Conservation (phyloP, 1,140 invertebrate species). For the Calliphora vicina region DNA sequence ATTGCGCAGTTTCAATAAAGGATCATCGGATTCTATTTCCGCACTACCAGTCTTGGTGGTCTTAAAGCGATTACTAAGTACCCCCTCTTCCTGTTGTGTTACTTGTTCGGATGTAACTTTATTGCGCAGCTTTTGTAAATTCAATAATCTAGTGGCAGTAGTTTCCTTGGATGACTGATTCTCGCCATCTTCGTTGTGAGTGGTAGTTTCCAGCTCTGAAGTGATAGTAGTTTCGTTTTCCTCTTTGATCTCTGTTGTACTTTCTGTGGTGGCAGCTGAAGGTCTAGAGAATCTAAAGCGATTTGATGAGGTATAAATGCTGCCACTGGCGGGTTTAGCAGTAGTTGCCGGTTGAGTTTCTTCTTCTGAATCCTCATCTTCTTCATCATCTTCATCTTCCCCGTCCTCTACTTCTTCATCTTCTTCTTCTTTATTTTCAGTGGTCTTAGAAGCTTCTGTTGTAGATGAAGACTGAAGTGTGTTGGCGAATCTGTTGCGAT, state of each 20-base stretch:
- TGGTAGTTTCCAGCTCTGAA: neutral
- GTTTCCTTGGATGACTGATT: neutral
- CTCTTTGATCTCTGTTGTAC: neutral
- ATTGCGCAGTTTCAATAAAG: conserved; percentile 46
- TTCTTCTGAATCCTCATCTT: conserved; percentile 65
- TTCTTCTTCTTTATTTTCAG: conserved; percentile 37
- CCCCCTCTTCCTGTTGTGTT: neutral
- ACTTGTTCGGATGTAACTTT: conserved; percentile 27
- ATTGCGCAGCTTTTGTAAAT: neutral
- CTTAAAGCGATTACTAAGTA: neutral
- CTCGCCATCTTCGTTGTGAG: neutral
- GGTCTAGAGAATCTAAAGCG: neutral
- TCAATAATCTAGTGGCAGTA: neutral
- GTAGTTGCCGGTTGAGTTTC: conserved; percentile 34
- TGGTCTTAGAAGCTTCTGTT: conserved; percentile 40
- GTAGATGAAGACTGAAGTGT: conserved; percentile 38
- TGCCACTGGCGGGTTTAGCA: neutral
- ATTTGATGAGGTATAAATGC: neutral
- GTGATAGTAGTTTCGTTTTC: neutral
- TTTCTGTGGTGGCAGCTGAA: neutral
- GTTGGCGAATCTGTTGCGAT: conserved; percentile 29
- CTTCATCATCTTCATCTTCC: conserved; percentile 64
- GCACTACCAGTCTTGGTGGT: neutral
- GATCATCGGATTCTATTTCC: neutral
- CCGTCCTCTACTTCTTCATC: conserved; percentile 48